Evolutionary conservation across 2,888 invertebrate genomes (phyloP).

Genomic region (Himalopsyche kuldschensis): DNA sequence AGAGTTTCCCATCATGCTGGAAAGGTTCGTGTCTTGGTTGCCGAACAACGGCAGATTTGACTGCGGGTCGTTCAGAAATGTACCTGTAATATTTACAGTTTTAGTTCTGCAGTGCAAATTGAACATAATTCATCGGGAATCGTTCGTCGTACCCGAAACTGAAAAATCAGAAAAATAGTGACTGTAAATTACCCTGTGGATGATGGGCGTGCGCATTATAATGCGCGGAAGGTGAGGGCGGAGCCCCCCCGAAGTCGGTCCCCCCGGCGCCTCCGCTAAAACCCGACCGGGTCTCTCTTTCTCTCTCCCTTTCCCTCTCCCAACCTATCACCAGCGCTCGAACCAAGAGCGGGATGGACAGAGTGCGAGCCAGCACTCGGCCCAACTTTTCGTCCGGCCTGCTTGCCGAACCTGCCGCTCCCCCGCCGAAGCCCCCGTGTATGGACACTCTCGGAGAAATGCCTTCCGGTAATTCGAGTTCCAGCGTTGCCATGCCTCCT

Average conservation of each 20-base stretch:
- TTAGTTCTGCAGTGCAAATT: background rate
- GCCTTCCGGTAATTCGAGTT: constrained; percentile 82
- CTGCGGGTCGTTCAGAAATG: constrained; percentile 55
- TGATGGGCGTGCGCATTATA: constrained; percentile 50
- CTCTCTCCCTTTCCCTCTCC: constrained; percentile 16
- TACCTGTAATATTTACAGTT: constrained; percentile 44
- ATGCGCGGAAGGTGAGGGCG: constrained; percentile 44
- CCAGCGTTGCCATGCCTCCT: constrained; percentile 90
- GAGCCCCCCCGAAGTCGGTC: constrained; percentile 66
- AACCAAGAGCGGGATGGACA: constrained; percentile 92
- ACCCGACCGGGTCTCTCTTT: constrained; percentile 40
- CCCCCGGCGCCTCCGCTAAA: constrained; percentile 71
- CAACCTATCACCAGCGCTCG: constrained; percentile 48
- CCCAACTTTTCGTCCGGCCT: constrained; percentile 55
- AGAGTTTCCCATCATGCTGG: constrained; percentile 32
- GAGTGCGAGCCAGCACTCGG: constrained; percentile 76
- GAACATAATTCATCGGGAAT: background rate
- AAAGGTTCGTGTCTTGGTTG: constrained; percentile 45
- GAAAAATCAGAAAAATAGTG: background rate
- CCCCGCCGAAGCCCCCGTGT: constrained; percentile 55
- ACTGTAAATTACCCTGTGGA: constrained; percentile 47
- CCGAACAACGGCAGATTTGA: constrained; percentile 51
- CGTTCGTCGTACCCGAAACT: background rate
- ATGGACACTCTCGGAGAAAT: constrained; percentile 59
- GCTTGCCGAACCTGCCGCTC: constrained; percentile 27